Evolutionary conservation across 2,888 invertebrate species (phyloP).

Genomic region (Stramonita haemastoma): DNA sequence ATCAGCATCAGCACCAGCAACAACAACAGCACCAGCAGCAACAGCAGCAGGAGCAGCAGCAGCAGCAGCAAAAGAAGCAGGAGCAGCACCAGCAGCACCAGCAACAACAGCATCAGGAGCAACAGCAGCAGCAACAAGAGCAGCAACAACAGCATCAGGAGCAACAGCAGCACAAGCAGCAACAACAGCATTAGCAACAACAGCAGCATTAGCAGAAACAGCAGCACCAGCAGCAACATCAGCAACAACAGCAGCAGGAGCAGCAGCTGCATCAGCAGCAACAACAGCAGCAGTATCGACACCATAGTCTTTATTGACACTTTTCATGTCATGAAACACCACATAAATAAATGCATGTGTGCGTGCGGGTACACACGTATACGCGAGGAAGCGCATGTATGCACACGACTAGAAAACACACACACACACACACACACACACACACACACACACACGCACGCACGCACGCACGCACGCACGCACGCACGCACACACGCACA

Average conservation of each 20-base stretch:
- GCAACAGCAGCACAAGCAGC: not conserved
- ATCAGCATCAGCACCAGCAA: no score
- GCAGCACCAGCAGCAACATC: not conserved
- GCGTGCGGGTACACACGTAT: no score
- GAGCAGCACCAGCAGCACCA: no score
- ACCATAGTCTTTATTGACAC: not conserved
- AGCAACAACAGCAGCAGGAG: not conserved
- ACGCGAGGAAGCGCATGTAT: no score
- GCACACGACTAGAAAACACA: not conserved
- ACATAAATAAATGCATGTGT: no score
- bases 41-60: no score
- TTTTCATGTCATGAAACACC: not conserved
- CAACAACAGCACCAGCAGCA: not conserved
- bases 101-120: no score
- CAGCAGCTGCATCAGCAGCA: not conserved
- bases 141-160: not conserved
- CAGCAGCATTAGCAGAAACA: not conserved
- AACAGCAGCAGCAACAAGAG: not conserved
- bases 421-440: not conserved
- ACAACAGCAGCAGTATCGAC: not conserved
- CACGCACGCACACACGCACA: not conserved
- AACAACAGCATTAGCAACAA: no score
- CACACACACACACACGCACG: not conserved
- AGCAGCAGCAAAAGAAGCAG: no score
- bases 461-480: not conserved